Conservation (phyloP, 2,888 invertebrate species). For the Drosophila borborema region DNA sequence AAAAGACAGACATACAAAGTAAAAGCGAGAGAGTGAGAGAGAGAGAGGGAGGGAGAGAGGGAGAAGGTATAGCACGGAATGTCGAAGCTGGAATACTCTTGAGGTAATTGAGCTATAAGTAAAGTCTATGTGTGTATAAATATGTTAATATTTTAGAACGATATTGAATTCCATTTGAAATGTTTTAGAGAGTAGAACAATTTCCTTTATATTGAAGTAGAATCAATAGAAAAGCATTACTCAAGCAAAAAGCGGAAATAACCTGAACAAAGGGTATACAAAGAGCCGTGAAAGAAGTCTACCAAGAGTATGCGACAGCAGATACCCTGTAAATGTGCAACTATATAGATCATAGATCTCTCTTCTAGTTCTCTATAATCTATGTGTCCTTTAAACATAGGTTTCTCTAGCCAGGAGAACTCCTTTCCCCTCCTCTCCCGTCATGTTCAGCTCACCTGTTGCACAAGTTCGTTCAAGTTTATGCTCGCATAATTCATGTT, state of each 20-base stretch:
- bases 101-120: slow-evolving; percentile 4
- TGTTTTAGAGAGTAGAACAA: neutral
- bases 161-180: neutral
- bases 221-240: neutral
- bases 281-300: no score
- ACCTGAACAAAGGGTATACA: no score
- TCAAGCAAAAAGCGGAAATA: no score
- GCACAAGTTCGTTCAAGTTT: neutral
- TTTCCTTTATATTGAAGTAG: neutral
- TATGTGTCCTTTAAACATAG: no score
- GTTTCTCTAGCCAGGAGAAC: no score
- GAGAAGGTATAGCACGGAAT: neutral
- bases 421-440: no score
- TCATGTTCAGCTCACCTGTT: neutral
- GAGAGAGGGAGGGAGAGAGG: neutral
- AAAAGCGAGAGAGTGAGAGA: neutral
- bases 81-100: slow-evolving; percentile 7
- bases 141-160: neutral
- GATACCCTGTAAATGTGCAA: no score
- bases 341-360: no score
- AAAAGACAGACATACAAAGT: slow-evolving; percentile 20
- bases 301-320: no score
- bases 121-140: neutral
- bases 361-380: no score
- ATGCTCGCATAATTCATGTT: neutral